Conservation (phyloP, 2,888 invertebrate species). For the Volucella inflata region DNA sequence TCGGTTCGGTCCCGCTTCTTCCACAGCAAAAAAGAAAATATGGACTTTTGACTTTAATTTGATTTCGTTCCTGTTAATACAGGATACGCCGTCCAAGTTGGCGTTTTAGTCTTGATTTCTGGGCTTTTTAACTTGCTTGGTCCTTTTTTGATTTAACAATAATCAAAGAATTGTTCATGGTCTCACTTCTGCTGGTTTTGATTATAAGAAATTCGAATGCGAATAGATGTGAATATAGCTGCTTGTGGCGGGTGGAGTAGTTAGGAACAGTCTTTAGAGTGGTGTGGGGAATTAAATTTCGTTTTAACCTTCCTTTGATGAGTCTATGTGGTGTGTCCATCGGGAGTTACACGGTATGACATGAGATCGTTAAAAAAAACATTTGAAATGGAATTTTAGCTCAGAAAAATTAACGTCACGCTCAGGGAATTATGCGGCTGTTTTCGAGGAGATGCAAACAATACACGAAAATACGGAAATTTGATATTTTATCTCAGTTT, state of each 20-base stretch:
- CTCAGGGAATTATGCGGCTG: constrained; percentile 2
- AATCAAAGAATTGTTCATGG: constrained; percentile 1
- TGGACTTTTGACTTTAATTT: constrained; percentile 5
- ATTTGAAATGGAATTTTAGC: neutral
- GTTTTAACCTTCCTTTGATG: too few relatives aligned
- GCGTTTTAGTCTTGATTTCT: neutral
- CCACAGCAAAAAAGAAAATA: neutral
- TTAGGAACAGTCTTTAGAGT: neutral
- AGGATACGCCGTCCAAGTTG: neutral
- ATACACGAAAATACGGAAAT: too few relatives aligned
- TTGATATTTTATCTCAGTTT: too few relatives aligned
- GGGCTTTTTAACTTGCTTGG: too few relatives aligned
- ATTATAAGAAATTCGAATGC: too few relatives aligned
- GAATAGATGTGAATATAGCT: too few relatives aligned
- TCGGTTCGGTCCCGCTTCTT: neutral
- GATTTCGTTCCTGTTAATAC: constrained; percentile 1
- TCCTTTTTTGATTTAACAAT: neutral
- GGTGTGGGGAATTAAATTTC: neutral
- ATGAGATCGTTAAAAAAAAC: neutral
- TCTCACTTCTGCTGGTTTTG: too few relatives aligned
- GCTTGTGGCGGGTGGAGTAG: too few relatives aligned
- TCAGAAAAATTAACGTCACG: constrained; percentile 2
- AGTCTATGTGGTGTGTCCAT: neutral
- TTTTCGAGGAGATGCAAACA: neutral
- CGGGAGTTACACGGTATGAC: neutral